phyloP scores from a whole-genome alignment of 2,113 vertebrate species.

The Sprattus sprattus region DNA sequence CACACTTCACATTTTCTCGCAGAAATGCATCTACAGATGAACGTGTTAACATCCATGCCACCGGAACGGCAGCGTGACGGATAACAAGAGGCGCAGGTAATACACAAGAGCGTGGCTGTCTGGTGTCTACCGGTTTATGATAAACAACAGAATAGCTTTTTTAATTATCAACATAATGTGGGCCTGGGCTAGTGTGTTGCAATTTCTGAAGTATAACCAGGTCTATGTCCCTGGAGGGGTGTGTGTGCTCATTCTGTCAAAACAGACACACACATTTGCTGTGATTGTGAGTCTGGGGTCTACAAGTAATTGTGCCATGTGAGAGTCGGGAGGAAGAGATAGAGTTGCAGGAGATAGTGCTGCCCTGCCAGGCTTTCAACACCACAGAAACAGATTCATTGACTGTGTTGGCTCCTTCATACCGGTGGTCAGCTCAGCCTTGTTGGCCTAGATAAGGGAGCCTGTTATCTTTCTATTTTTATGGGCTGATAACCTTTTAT shows the following conservation, averaged over 20 bases:
- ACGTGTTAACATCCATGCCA: not conserved
- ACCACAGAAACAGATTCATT: not conserved
- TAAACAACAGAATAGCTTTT: not conserved
- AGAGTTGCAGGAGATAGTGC: not conserved
- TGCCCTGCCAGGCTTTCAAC: not conserved
- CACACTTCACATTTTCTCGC: no score
- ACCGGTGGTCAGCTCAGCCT: not conserved
- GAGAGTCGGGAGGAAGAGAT: not conserved
- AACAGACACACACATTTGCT: not conserved
- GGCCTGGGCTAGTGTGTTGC: not conserved
- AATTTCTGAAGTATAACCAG: not conserved
- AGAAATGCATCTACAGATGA: not conserved
- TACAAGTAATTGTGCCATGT: not conserved
- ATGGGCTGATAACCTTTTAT: not conserved
- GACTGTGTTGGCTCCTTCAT: not conserved
- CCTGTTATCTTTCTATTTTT: not conserved
- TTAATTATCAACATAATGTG: conserved; percentile 13
- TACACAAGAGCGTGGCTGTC: not conserved
- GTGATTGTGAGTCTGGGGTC: not conserved
- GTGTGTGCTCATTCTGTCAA: conserved; percentile 3
- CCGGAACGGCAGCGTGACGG: not conserved
- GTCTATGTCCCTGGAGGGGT: not conserved
- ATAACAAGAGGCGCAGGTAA: not conserved
- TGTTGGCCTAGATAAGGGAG: not conserved
- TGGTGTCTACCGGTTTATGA: not conserved